Base-by-base conservation (phyloP, 1,140 invertebrate species). In the Drosophila baimaii region DNA sequence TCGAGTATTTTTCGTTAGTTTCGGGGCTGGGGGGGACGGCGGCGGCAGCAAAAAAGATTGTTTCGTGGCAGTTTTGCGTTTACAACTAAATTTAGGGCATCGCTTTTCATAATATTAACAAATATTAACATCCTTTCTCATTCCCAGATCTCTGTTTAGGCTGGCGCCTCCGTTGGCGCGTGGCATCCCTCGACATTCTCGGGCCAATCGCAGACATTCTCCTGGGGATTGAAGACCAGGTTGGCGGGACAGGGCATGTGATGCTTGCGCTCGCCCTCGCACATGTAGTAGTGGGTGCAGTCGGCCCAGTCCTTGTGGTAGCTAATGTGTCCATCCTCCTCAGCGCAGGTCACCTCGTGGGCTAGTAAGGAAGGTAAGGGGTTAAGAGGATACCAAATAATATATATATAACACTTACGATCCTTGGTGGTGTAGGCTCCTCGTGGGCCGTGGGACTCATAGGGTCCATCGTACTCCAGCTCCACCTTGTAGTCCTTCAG, bases 171-270 rank as follows among this genome's bases (percentile, higher is more conserved):
- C 25, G 96, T 97, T 83, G 96, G 96, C 41, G 96, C 95, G 72
- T 95, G 93, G 91, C 97, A 98, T 9, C 96, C 96, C 91, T 97
- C 97, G 1, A 98, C 97, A 84, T 98, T 98, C 90, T 98, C 97
- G 1, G 97, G 97, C 98, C 98, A 98, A 93, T 98, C 98, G 92
- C 98, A 98, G 1, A 98, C 97, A 85, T 98, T 98, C 88, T 98
- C 96, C 85, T 97, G 96, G 2, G 95, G 95, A 93, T 98, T 98
- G 93, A 98, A 98, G 0, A 98, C 98, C 27, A 98, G 93, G 92
- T 98, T 97, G n/a, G 95, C 94, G 1, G 98, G 98, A 92, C 97
- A 98, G n/a, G 97, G 97, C 97, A 98, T 98, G 93, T 98, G 97
- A 92, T 98, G 97, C 88, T 97, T 97, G n/a, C 97, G 93, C 91